A percentile compares a stretch with the other conserved stretches of the same genome.
Conservation (phyloP, 2,888 invertebrate genomes). For the Netelia virgata region DNA sequence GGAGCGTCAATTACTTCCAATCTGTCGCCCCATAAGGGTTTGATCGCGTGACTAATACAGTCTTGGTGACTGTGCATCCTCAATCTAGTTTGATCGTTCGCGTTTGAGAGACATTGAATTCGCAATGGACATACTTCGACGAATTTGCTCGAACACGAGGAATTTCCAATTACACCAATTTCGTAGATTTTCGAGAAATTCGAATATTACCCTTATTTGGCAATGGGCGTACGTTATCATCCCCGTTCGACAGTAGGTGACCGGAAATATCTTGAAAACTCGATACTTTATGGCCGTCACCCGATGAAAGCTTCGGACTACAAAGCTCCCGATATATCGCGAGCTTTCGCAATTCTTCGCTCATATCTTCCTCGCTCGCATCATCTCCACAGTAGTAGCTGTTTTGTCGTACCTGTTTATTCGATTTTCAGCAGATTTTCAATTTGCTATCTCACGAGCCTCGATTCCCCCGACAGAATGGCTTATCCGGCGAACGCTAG, state of each 20-base stretch:
- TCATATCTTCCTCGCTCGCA: neutral
- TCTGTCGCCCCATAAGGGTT: constrained; percentile 7
- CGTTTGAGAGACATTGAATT: neutral
- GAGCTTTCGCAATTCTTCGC: constrained; percentile 35
- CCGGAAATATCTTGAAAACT: constrained; percentile 53
- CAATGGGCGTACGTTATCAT: neutral
- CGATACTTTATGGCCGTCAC: constrained; percentile 35
- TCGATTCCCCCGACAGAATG: constrained; percentile 35
- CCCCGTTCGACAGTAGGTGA: constrained; percentile 24
- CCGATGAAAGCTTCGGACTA: constrained; percentile 31
- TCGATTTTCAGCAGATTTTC: constrained; percentile 58
- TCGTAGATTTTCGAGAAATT: constrained; percentile 1
- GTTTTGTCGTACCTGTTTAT: constrained; percentile 44
- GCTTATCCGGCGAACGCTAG: constrained; percentile 35
- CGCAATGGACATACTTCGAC: neutral
- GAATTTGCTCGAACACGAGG: neutral
- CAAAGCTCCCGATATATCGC: constrained; percentile 51
- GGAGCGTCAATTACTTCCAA: constrained; percentile 45
- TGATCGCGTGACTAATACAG: constrained; percentile 5
- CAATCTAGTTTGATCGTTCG: constrained; percentile 11
- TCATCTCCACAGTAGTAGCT: constrained; percentile 6
- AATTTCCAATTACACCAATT: constrained; percentile 17
- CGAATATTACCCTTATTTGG: neutral
- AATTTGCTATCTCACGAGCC: constrained; percentile 50
- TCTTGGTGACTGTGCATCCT: constrained; percentile 9